These are phyloP conservation scores for Neoaliturus tenellus DNA, from an alignment of 2,888 invertebrate species.

Conservation along the genomic window DNA sequence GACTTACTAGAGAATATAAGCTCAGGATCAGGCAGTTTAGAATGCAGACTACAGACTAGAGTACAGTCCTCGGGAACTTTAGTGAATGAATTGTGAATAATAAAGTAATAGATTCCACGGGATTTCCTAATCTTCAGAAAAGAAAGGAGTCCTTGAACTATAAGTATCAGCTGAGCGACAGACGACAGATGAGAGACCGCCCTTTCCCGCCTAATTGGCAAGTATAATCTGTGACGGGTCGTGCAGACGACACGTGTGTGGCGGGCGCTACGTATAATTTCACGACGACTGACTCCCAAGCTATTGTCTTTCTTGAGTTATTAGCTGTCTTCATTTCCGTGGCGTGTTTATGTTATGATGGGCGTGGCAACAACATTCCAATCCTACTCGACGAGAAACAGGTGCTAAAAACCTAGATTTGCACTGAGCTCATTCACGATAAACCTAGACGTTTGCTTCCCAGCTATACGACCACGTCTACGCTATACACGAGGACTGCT, in stretches of 20 bases:
- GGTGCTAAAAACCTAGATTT: neutral
- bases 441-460: too few relatives aligned
- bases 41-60: too few relatives aligned
- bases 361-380: neutral
- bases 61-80: too few relatives aligned
- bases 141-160: constrained; percentile 43
- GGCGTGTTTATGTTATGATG: constrained; percentile 18
- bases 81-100: too few relatives aligned
- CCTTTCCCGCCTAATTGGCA: constrained; percentile 25
- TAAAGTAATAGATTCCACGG: neutral
- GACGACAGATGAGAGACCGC: too few relatives aligned
- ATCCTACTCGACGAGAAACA: neutral
- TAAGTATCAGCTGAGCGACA: constrained; percentile 27
- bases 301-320: neutral
- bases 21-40: too few relatives aligned
- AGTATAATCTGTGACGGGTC: constrained; percentile 38
- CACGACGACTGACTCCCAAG: neutral
- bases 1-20: too few relatives aligned
- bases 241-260: constrained; percentile 21
- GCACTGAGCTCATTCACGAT: too few relatives aligned
- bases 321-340: neutral
- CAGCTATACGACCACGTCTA: too few relatives aligned
- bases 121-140: constrained; percentile 10
- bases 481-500: too few relatives aligned
- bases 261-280: neutral